These are phyloP conservation scores for Mobula hypostoma DNA, from an alignment of 2,113 vertebrate species.

Conservation along the genomic window DNA sequence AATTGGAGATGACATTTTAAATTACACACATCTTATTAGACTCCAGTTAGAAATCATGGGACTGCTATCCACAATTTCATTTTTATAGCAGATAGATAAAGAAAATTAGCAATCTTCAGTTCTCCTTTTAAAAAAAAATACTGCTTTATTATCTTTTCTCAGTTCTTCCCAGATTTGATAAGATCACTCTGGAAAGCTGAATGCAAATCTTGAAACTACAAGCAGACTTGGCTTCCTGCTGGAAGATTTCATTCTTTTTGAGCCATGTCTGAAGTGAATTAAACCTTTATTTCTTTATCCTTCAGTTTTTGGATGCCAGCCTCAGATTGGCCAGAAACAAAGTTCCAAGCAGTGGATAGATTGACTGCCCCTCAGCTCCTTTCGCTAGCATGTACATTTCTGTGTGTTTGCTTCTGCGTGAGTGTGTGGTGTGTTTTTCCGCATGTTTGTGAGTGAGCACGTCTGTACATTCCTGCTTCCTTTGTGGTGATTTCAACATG, in stretches of 20 bases:
- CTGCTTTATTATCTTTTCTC: neutral
- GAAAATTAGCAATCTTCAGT: neutral
- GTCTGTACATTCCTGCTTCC: too few relatives aligned
- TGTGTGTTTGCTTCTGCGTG: too few relatives aligned
- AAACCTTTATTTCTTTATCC: neutral
- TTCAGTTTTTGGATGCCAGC: constrained; percentile 46
- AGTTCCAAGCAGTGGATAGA: constrained; percentile 49
- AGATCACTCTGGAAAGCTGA: neutral
- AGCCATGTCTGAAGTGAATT: neutral
- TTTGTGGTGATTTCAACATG: neutral
- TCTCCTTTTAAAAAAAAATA: neutral
- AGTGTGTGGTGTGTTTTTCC: too few relatives aligned
- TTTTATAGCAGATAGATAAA: neutral
- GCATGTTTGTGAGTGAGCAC: too few relatives aligned
- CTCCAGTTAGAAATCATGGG: constrained; percentile 25
- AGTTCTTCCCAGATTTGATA: neutral
- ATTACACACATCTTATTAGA: constrained; percentile 37
- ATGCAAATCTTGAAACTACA: neutral
- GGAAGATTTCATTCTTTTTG: neutral
- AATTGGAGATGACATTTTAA: constrained; percentile 37
- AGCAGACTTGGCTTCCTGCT: neutral
- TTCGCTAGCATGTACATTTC: neutral
- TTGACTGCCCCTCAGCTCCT: constrained; percentile 6
- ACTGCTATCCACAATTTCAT: neutral
- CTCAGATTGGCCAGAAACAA: constrained; percentile 47